Evolutionary conservation across 2,888 invertebrate species (phyloP).

Genomic region (Lasioglossum malachurum): DNA sequence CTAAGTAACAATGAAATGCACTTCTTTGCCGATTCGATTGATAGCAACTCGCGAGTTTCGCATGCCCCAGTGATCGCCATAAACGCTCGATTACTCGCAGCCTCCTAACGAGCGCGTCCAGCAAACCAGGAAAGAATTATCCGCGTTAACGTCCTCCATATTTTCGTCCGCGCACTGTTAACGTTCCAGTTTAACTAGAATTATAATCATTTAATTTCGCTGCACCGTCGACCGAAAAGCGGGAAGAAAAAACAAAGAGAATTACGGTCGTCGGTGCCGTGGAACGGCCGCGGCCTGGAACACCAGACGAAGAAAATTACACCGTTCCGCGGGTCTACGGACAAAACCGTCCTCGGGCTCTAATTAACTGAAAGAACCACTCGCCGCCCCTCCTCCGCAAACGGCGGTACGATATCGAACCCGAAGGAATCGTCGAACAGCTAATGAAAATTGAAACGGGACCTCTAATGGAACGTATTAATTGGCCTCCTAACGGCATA

Average conservation of each 20-base stretch:
- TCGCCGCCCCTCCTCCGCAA: background rate
- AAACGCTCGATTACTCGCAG: background rate
- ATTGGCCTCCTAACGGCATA: conserved; percentile 31
- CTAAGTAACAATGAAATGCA: background rate
- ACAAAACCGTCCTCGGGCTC: conserved; percentile 19
- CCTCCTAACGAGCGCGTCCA: background rate
- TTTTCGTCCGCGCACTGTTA: too few relatives aligned
- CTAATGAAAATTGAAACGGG: conserved; percentile 56
- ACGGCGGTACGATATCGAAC: conserved; percentile 21
- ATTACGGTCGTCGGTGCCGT: conserved; percentile 8
- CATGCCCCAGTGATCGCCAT: background rate
- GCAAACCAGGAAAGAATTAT: background rate
- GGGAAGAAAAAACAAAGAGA: background rate
- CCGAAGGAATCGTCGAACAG: conserved; percentile 39
- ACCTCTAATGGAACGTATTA: conserved; percentile 52
- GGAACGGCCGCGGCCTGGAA: background rate
- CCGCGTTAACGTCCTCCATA: background rate
- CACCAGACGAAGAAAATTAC: background rate
- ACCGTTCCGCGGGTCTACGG: conserved; percentile 14
- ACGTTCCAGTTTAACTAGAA: background rate
- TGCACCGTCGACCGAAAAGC: background rate
- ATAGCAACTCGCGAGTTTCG: background rate
- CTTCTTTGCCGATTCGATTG: background rate
- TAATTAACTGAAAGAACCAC: conserved; percentile 57
- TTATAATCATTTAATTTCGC: conserved; percentile 20